phyloP scores from a whole-genome alignment of 2,888 invertebrate species.

The Esperia sulphurella region DNA sequence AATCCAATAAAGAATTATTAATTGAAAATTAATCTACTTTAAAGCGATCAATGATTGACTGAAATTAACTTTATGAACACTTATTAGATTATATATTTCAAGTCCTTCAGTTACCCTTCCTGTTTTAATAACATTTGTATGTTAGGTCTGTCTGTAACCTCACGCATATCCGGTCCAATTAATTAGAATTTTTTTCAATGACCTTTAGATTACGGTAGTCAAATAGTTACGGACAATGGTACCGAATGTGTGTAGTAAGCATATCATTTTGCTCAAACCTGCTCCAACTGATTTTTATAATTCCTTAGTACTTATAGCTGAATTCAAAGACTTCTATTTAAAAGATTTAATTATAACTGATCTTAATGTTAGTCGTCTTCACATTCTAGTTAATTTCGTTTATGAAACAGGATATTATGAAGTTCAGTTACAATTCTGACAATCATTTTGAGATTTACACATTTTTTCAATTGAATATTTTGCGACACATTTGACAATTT shows the following conservation, averaged over 20 bases:
- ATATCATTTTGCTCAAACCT: constrained; percentile 29
- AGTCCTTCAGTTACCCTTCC: neutral
- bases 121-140: neutral
- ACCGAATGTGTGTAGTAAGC: constrained; percentile 3
- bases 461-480: too few relatives aligned
- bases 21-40: too few relatives aligned
- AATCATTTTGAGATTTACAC: too few relatives aligned
- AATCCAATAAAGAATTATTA: too few relatives aligned
- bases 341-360: too few relatives aligned
- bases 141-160: neutral
- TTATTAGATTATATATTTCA: neutral
- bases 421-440: too few relatives aligned
- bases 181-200: neutral
- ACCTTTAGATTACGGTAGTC: neutral
- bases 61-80: neutral
- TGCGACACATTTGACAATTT: too few relatives aligned
- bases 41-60: too few relatives aligned
- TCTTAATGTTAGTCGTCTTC: too few relatives aligned
- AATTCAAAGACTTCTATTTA: constrained; percentile 1
- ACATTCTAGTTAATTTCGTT: too few relatives aligned
- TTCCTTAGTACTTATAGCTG: constrained; percentile 18
- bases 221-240: neutral
- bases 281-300: constrained; percentile 32
- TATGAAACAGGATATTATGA: too few relatives aligned
- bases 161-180: neutral